These are phyloP conservation scores for Leptopterna dolabrata DNA, from an alignment of 2,888 invertebrate species.

Conservation along the genomic window DNA sequence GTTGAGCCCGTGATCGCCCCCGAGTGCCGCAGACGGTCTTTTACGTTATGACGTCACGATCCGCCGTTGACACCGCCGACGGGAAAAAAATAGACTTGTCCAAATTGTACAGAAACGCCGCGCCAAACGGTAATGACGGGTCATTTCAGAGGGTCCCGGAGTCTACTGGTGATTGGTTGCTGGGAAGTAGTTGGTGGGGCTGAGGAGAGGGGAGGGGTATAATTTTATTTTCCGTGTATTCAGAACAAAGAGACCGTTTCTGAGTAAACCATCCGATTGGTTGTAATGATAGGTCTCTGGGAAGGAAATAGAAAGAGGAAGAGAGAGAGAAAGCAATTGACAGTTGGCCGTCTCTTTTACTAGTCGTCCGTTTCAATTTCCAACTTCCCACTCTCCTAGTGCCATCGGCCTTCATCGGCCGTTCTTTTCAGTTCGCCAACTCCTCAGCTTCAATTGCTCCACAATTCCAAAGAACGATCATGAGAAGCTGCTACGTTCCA, in stretches of 20 bases:
- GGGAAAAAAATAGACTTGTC: background rate
- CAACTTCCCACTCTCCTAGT: background rate
- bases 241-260: conserved; percentile 2
- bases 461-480: too few relatives aligned
- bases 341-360: background rate
- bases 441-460: background rate
- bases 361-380: background rate
- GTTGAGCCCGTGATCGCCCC: background rate
- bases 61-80: background rate
- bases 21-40: background rate
- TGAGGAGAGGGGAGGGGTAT: background rate
- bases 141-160: background rate
- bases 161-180: background rate
- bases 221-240: conserved; percentile 3
- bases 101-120: background rate
- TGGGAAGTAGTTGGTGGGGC: too few relatives aligned
- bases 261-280: background rate
- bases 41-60: background rate
- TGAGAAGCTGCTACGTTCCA: too few relatives aligned
- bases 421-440: background rate
- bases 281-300: conserved; percentile 7
- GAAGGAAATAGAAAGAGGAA: background rate
- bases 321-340: background rate
- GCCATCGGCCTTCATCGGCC: background rate
- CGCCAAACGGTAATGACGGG: conserved; percentile 3